Conservation (phyloP, 2,888 invertebrate species). For the Xanthorhoe spadicearia region DNA sequence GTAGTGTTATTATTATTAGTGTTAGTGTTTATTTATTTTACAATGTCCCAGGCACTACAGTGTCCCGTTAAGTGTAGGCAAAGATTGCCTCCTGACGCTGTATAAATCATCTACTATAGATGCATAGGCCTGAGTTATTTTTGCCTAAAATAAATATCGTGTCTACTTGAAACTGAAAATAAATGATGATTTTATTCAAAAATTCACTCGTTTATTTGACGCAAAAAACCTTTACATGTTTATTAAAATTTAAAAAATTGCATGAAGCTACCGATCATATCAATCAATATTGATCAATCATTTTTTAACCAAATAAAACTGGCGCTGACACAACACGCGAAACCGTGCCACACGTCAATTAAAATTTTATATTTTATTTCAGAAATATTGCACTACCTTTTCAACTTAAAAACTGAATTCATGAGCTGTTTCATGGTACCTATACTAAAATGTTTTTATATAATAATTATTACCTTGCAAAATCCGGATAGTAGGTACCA, state of each 20-base stretch:
- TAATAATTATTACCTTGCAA: background rate
- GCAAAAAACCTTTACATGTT: background rate
- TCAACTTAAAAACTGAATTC: background rate
- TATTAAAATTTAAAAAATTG: background rate
- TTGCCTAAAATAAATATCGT: too few species aligned
- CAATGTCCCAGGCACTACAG: too few species aligned
- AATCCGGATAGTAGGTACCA: background rate
- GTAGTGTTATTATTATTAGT: too few species aligned
- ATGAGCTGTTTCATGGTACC: background rate
- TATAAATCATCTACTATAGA: too few species aligned
- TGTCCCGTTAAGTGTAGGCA: too few species aligned
- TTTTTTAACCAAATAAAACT: conserved; percentile 10
- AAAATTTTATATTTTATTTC: background rate
- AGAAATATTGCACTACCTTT: background rate
- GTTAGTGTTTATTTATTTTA: too few species aligned
- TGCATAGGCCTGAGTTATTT: too few species aligned
- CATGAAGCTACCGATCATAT: background rate
- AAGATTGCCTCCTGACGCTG: too few species aligned
- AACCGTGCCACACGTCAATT: conserved; percentile 4
- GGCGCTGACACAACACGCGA: background rate
- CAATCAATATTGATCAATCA: conserved; percentile 7
- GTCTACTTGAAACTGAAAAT: too few species aligned
- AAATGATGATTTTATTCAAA: too few species aligned
- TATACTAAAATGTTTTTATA: too few species aligned
- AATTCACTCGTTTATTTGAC: background rate